Evolutionary conservation across 2,888 invertebrate genomes (phyloP).

Genomic region (Ditula angustiorana): DNA sequence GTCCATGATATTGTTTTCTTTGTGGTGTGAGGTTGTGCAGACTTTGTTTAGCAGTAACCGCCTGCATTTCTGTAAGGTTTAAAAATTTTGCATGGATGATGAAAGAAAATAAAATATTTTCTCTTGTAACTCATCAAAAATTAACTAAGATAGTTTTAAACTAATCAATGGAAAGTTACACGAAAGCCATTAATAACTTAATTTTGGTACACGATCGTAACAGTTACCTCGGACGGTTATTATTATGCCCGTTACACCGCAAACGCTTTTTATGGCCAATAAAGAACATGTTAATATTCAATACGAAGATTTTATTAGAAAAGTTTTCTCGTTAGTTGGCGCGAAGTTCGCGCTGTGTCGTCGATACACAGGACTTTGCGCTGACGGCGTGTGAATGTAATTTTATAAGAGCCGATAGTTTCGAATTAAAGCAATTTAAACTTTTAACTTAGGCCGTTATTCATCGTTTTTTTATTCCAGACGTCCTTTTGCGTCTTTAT

Average conservation of each 20-base stretch:
- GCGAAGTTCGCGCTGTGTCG: slow-evolving; percentile 49
- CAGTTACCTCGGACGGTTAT: slow-evolving; percentile 58
- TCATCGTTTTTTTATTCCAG: slow-evolving; percentile 7
- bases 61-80: background rate
- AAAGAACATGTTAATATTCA: slow-evolving; percentile 78
- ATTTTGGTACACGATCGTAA: slow-evolving; percentile 49
- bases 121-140: slow-evolving; percentile 21
- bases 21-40: background rate
- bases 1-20: slow-evolving; percentile 3
- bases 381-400: slow-evolving; percentile 37
- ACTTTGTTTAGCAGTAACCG: background rate
- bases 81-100: too few relatives aligned
- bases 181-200: slow-evolving; percentile 50
- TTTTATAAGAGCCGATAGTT: slow-evolving; percentile 31
- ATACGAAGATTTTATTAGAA: slow-evolving; percentile 75
- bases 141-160: slow-evolving; percentile 46
- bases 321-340: slow-evolving; percentile 74
- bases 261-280: slow-evolving; percentile 64
- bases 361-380: slow-evolving; percentile 55
- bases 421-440: slow-evolving; percentile 38
- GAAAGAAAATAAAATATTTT: slow-evolving; percentile 10
- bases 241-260: slow-evolving; percentile 62
- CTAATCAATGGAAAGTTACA: slow-evolving; percentile 53
- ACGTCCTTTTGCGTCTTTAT: background rate
- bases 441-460: slow-evolving; percentile 24